phyloP scores from a whole-genome alignment of 2,113 vertebrate species.

The Salvator merianae region DNA sequence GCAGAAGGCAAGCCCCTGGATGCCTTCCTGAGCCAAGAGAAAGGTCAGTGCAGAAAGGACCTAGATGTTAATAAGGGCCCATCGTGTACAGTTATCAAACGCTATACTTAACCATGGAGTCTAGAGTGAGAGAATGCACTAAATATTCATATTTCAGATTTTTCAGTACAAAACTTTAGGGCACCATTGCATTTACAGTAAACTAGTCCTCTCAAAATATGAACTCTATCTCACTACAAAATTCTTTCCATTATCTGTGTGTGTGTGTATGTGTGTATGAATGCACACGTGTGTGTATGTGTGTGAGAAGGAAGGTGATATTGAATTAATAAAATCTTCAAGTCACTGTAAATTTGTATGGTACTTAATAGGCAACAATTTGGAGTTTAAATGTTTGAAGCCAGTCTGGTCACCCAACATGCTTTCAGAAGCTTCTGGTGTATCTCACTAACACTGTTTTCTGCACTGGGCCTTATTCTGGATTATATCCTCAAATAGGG shows the following conservation, averaged over 20 bases:
- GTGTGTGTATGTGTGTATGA: neutral
- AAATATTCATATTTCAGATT: neutral
- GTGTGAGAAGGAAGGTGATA: too few relatives aligned
- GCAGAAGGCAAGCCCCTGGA: too few relatives aligned
- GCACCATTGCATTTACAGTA: neutral
- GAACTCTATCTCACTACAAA: neutral
- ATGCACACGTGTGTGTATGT: too few relatives aligned
- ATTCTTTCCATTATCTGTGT: neutral
- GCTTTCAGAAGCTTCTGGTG: neutral
- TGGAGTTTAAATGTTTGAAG: too few relatives aligned
- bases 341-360: neutral
- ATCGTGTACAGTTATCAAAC: neutral
- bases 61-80: too few relatives aligned
- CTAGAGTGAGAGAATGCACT: neutral
- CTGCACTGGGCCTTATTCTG: too few relatives aligned
- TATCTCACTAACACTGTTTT: too few relatives aligned
- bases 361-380: neutral
- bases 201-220: neutral
- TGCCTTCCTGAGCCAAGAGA: too few relatives aligned
- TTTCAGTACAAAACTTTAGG: neutral
- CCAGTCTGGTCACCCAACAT: neutral
- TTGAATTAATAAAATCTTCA: neutral
- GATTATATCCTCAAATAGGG: too few relatives aligned
- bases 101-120: neutral
- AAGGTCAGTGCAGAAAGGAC: too few relatives aligned